Base-by-base conservation (phyloP, 2,797 vertebrate species). In the Clarias platycephalus region DNA sequence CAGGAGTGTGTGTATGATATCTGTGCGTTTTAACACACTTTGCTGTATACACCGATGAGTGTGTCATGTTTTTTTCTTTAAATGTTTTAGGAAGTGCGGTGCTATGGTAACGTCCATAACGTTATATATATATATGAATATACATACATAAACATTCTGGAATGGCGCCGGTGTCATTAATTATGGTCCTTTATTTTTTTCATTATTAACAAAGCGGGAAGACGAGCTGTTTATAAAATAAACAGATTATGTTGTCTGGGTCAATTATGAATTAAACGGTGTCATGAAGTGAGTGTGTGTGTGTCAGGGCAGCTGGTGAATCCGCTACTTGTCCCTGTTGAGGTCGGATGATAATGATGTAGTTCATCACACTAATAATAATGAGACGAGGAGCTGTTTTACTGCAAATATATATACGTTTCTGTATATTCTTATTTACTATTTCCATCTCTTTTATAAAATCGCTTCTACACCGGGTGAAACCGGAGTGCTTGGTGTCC, bases 191-290 rank as follows among this genome's bases (percentile, higher is more conserved):
- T 5, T 37, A 37, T 37, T 22, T 3, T 4, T 34, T 31, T 34
- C 34, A 1, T 24, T 13, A 8, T 9, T n/a, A 28, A 28, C 22
- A 5, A 16, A 16, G 10, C 26, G 4, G 3, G 22, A 1, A 13
- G 37, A 13, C 0, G 57, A 58, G 15, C 28, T 1, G 16, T 24
- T n/a, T 8, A 22, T 37, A 15, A 62, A 8, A 22, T 16, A 15
- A 20, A 63, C 4, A 0, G 2, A 10, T 26, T 8, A 20, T 66
- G 12, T 60, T n/a, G 2, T 3, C 8, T 0, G 0, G 2, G 0
- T 5, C 1, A 20, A n/a, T 44, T 0, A 44, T 44, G 15, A 64
- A 79, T 26, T 12, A 44, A 40, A 24, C 8, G 8, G 34, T 49
- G 2, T 80, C 28, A 49, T 80, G 9, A 66, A 26, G 37, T 53